Evolutionary conservation across 2,113 vertebrate species (phyloP).

Genomic region (Cranoglanis bouderius): DNA sequence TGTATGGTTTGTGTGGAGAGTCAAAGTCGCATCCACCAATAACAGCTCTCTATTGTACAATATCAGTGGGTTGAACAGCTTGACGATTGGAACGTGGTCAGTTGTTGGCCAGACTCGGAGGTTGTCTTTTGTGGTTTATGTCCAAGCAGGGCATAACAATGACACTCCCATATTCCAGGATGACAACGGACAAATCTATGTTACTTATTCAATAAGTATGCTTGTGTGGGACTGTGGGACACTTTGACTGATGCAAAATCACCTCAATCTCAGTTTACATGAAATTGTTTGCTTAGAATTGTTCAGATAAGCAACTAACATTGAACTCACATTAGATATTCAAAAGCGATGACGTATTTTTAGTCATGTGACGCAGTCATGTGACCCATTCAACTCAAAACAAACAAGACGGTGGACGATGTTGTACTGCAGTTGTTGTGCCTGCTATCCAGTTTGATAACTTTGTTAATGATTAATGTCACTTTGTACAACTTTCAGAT

Average conservation of each 20-base stretch:
- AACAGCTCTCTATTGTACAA: not conserved
- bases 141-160: not conserved
- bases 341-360: too few species aligned
- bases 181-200: not conserved
- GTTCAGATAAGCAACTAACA: not conserved
- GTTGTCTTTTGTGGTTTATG: not conserved
- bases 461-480: too few species aligned
- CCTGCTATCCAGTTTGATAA: too few species aligned
- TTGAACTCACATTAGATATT: too few species aligned
- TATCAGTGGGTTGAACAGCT: not conserved
- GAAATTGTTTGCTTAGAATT: not conserved
- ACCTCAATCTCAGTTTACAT: not conserved
- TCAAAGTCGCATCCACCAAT: not conserved
- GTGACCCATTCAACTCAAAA: too few species aligned
- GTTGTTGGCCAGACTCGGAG: not conserved
- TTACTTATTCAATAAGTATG: not conserved
- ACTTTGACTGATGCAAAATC: not conserved
- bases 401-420: too few species aligned
- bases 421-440: too few species aligned
- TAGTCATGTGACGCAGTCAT: too few species aligned
- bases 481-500: too few species aligned
- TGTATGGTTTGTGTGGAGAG: too few species aligned
- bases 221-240: not conserved
- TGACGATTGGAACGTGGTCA: not conserved
- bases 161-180: not conserved